phyloP scores from a whole-genome alignment of 2,113 vertebrate genomes.

The Perognathus longimembris region DNA sequence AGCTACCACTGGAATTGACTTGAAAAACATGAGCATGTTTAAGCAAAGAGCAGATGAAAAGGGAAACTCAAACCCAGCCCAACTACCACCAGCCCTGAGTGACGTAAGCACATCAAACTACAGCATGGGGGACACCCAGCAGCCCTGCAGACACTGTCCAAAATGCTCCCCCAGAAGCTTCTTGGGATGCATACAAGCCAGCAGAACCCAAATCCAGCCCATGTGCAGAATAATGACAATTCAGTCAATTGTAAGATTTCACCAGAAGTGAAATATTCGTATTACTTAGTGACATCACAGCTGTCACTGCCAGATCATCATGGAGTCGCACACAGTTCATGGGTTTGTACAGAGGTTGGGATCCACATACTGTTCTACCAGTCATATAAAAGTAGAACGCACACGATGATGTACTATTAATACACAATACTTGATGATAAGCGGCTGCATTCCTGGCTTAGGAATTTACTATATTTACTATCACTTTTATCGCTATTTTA shows the following conservation, averaged over 20 bases:
- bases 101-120: background rate
- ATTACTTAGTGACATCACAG: background rate
- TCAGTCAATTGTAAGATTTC: background rate
- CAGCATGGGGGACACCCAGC: background rate
- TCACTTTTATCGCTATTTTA: background rate
- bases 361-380: background rate
- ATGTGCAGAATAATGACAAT: background rate
- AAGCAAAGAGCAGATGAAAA: background rate
- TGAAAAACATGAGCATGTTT: background rate
- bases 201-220: background rate
- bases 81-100: background rate
- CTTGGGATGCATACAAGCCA: background rate
- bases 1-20: background rate
- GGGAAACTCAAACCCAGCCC: background rate
- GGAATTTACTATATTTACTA: too few relatives aligned
- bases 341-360: background rate
- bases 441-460: background rate
- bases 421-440: too few relatives aligned
- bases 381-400: background rate
- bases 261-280: background rate
- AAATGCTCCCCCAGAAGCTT: background rate
- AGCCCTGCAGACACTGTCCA: rapidly evolving
- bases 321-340: background rate
- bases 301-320: background rate
- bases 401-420: too few relatives aligned